Conservation (phyloP, 2,113 vertebrate species). For the Bubalus kerabau region DNA sequence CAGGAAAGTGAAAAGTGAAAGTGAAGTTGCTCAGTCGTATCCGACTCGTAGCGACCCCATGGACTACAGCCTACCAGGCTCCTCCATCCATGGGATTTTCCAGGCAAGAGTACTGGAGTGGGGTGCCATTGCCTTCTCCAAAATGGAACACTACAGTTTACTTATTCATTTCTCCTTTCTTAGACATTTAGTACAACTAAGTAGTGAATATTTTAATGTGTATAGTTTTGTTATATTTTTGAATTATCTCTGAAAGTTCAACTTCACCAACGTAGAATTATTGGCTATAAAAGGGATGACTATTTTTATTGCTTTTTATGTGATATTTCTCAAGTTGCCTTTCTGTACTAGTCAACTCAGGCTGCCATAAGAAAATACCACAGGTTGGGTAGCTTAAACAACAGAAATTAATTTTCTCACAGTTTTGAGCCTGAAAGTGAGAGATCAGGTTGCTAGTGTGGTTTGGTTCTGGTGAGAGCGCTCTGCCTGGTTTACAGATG, state of each 20-base stretch:
- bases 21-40: too few relatives aligned
- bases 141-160: background rate
- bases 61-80: too few relatives aligned
- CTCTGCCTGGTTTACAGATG: background rate
- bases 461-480: background rate
- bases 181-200: background rate
- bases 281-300: background rate
- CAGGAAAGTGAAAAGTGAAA: too few relatives aligned
- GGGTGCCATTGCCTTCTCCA: too few relatives aligned
- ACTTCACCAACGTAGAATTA: background rate
- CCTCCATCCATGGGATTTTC: too few relatives aligned
- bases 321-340: background rate
- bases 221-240: background rate
- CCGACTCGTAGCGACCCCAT: too few relatives aligned
- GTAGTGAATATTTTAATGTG: background rate
- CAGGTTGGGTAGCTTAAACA: background rate
- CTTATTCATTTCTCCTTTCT: background rate
- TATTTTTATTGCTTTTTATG: background rate
- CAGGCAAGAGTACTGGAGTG: too few relatives aligned
- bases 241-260: background rate
- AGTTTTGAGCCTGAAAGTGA: background rate
- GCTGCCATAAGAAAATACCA: background rate
- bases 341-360: background rate
- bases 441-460: background rate
- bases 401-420: background rate